Evolutionary conservation across 2,797 vertebrate species (phyloP), one percentile per base, ranked within the genome.

Genomic region (Myripristis murdjan): DNA sequence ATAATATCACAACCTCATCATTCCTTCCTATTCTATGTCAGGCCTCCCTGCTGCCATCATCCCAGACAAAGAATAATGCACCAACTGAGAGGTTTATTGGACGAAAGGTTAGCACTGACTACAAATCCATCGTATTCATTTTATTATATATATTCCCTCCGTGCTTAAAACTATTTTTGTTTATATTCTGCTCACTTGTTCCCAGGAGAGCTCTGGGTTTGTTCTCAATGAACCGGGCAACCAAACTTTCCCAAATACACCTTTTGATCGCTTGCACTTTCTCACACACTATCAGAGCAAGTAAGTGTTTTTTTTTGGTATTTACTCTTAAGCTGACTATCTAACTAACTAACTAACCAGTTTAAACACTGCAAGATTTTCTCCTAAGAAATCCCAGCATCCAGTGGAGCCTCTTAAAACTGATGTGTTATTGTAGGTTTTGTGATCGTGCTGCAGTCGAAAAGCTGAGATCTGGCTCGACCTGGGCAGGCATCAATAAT

Each of bases 131-230:
- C 18, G 2, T 14, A 6, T 0, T 6, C 20, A 20, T 41, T 33
- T 55, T 10, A 4, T n/a, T 23, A 8, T 11, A 41, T 15, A 37
- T 2, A 9, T 16, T 9, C 6, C 8, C 3, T 56, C 15, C 24
- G 9, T 62, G 18, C 18, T 39, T 37, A n/a, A 33, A 37, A 33
- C 18, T 33, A n/a, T 14, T 15, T 15, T 22, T 33, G 14, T 41
- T 61, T 59, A 12, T 15, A 35, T 10, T n/a, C 44, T 76, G 8
- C 44, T 57, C 9, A 31, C 83, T 24, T 82, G 31, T 67, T 82
- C 83, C 65, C 69, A 92, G 93, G 82, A 87, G 68, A 76, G 54
- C 14, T 87, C 88, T 15, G 90, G 89, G 39, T 84, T 15, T 59
- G 60, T 91, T 67, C 74, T 57, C 8, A 93, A 93, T 64, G 46